Evolutionary conservation across 2,797 vertebrate species (phyloP).

Genomic region (Ctenopoma multispine): DNA sequence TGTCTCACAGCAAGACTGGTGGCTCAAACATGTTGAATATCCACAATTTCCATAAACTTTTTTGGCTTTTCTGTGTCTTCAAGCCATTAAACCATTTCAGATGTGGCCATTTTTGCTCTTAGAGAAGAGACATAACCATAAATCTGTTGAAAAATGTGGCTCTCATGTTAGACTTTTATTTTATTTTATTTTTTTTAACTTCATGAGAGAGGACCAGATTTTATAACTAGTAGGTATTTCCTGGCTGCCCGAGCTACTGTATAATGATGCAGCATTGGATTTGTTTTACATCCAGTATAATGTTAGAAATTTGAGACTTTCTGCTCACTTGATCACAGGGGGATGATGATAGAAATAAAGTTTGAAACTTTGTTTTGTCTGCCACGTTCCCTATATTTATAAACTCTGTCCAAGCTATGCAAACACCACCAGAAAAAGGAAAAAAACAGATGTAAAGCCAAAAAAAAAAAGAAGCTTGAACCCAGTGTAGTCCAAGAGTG

Average conservation of each 20-base stretch:
- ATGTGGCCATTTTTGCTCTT: conserved; percentile 51
- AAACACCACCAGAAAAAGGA: conserved; percentile 55
- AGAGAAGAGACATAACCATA: conserved; percentile 37
- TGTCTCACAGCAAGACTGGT: conserved; percentile 70
- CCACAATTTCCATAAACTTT: conserved; percentile 9
- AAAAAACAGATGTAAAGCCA: conserved; percentile 51
- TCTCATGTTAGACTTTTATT: conserved; percentile 57
- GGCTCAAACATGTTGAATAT: conserved; percentile 41
- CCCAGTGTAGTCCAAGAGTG: conserved; percentile 75
- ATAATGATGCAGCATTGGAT: conserved; percentile 64
- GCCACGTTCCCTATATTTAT: conserved; percentile 65
- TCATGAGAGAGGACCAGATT: conserved; percentile 63
- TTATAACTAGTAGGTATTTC: conserved; percentile 71
- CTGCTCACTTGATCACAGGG: conserved; percentile 46
- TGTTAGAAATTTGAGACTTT: conserved; percentile 55
- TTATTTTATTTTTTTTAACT: conserved; percentile 62
- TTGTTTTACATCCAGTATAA: conserved; percentile 57
- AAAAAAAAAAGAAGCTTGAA: conserved; percentile 63
- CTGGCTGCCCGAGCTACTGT: conserved; percentile 76
- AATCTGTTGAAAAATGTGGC: conserved; percentile 55
- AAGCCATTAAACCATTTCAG: conserved; percentile 32
- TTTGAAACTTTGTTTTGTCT: conserved; percentile 75
- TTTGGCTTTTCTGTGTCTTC: conserved; percentile 15
- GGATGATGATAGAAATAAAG: conserved; percentile 77
- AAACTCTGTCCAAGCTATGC: conserved; percentile 65